Base-by-base conservation (phyloP, 2,113 vertebrate species). In the Peromyscus leucopus region DNA sequence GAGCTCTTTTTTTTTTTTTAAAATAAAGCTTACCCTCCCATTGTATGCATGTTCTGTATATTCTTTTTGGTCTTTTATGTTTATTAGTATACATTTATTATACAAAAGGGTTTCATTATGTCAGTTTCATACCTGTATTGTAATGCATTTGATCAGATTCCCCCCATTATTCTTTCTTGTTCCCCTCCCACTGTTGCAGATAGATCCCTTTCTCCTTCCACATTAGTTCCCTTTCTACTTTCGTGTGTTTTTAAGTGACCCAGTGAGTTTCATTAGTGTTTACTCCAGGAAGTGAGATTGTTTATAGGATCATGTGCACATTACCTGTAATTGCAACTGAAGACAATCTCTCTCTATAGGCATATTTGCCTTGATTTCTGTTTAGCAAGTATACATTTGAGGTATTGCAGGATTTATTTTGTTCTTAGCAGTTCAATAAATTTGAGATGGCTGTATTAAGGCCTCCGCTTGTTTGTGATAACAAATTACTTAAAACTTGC, bases 401-500 rank as follows among this genome's bases (percentile, higher is more conserved):
- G 71, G 88, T 79, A 85, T 59, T 36, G 39, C n/a, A 79, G 1
- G 63, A 61, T 80, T 79, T 76, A 31, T 91, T 89, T 96, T 92
- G 92, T 82, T 55, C 65, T 36, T 28, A 92, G 39, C 28, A 95
- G 39, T 89, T 93, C 39, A 74, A 19, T 88, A 69, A 22, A 75
- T 95, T 96, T 85, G 57, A 89, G 80, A 46, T 51, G 87, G 31
- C n/a, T 42, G 6, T 85, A 79, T 79, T 89, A 89, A 55, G 15
- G 13, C 42, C 61, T 82, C 71, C 89, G 31, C 26, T 94, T 95
- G 59, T 33, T 96, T 93, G 36, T 84, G 71, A 80, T 89, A 96
- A 91, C 82, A 93, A 89, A 95, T 46, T 42, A 85, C 17, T 89
- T 89, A 72, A 89, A 97, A 89, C 57, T 89, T 95, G 48, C 39